phyloP scores from a whole-genome alignment of 1,140 invertebrate genomes.

The Meloidogyne chitwoodi region DNA sequence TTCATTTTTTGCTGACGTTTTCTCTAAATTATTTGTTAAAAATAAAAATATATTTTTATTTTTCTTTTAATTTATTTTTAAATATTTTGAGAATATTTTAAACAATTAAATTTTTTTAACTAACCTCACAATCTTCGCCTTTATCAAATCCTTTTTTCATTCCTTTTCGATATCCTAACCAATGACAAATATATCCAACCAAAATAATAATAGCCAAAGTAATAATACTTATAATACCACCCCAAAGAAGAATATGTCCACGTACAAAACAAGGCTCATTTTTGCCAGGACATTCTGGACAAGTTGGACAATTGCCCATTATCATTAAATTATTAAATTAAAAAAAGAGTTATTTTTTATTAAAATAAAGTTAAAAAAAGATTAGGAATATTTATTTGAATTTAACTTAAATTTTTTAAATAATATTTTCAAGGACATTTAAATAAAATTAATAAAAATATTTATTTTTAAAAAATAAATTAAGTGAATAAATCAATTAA shows the following conservation, averaged over 20 bases:
- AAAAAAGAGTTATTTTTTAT: not conserved
- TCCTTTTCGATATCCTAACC: not conserved
- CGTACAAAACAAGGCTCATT: not conserved
- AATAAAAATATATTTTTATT: not conserved
- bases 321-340: not conserved
- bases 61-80: too few species aligned
- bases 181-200: not conserved
- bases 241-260: not conserved
- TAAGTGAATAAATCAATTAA: too few species aligned
- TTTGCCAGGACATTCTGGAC: not conserved
- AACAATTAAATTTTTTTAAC: not conserved
- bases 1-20: not conserved
- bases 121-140: not conserved
- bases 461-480: too few species aligned
- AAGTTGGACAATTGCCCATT: not conserved
- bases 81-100: too few species aligned
- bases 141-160: not conserved
- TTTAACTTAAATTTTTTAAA: too few species aligned
- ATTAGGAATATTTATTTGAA: too few species aligned
- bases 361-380: too few species aligned
- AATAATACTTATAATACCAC: not conserved
- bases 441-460: too few species aligned
- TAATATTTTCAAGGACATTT: too few species aligned
- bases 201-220: not conserved
- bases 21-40: not conserved